Conservation (phyloP, 2,888 invertebrate species). For the Tanytarsus gracilentus region DNA sequence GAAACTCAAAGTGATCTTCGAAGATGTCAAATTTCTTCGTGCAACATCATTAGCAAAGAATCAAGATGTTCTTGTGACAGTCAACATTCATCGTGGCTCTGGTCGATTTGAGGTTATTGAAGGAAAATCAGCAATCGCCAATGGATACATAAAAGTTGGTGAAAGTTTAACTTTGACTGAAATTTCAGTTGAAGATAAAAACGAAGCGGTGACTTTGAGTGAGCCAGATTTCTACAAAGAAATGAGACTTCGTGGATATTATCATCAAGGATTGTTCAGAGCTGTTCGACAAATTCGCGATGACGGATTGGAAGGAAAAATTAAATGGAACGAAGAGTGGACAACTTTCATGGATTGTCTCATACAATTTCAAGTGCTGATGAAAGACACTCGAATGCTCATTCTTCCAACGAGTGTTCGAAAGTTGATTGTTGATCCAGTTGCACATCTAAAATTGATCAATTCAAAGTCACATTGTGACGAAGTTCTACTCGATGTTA, state of each 20-base stretch:
- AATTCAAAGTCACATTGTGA: conserved; percentile 36
- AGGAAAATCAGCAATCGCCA: conserved; percentile 58
- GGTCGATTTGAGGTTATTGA: conserved; percentile 58
- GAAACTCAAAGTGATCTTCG: conserved; percentile 39
- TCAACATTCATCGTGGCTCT: conserved; percentile 51
- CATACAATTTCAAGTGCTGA: conserved; percentile 70
- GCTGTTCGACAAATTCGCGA: conserved; percentile 37
- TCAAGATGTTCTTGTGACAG: conserved; percentile 36
- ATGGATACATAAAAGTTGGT: conserved; percentile 54
- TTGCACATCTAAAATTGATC: conserved; percentile 45
- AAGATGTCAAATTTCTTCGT: conserved; percentile 47
- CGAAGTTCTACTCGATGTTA: conserved; percentile 38
- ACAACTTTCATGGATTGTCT: conserved; percentile 81
- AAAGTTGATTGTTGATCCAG: conserved; percentile 58
- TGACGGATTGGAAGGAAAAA: conserved; percentile 39
- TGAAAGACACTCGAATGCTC: conserved; percentile 57
- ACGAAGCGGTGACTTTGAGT: conserved; percentile 42
- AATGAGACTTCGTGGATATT: conserved; percentile 60
- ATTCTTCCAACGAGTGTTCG: conserved; percentile 68
- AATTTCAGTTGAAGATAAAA: conserved; percentile 31
- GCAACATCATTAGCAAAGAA: conserved; percentile 49
- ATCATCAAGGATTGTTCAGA: conserved; percentile 44
- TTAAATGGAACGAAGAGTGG: conserved; percentile 73
- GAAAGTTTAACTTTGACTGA: conserved; percentile 38
- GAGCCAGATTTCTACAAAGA: conserved; percentile 62